Conservation (phyloP, 1,140 invertebrate genomes). For the Drosophila sechellia region DNA sequence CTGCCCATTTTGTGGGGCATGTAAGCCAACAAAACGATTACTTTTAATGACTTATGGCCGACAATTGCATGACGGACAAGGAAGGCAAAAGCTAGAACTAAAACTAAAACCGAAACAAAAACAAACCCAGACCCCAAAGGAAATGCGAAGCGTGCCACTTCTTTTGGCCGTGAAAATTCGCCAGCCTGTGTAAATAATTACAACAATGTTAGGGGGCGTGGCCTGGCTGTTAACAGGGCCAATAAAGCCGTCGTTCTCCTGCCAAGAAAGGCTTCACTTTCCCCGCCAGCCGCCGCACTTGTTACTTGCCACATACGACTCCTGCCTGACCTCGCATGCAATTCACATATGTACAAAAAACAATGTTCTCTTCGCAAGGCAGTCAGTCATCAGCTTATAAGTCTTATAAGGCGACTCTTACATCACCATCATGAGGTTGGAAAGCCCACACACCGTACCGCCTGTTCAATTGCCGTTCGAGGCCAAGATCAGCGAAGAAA, state of each 20-base stretch:
- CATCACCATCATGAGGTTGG: conserved; percentile 54
- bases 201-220: conserved; percentile 35
- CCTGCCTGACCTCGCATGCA: conserved; percentile 72
- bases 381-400: conserved; percentile 12
- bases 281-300: conserved; percentile 12
- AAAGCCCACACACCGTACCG: conserved; percentile 27
- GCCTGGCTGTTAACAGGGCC: conserved; percentile 59
- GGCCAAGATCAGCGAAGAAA: conserved; percentile 53
- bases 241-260: conserved; percentile 52
- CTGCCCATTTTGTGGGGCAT: conserved; percentile 73
- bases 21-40: conserved; percentile 80
- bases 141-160: conserved; percentile 53
- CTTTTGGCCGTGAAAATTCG: conserved; percentile 66
- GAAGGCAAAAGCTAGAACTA: not conserved
- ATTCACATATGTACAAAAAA: conserved; percentile 17
- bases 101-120: conserved; percentile 5
- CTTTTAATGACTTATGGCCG: conserved; percentile 81
- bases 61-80: conserved; percentile 68
- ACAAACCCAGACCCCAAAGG: conserved; percentile 12
- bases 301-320: conserved; percentile 25
- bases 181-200: conserved; percentile 55
- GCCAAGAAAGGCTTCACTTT: not conserved
- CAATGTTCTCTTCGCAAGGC: conserved; percentile 26
- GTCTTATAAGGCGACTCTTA: conserved; percentile 55
- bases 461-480: conserved; percentile 44